These are phyloP conservation scores for Laticauda colubrina DNA, from an alignment of 2,113 vertebrate species.

Conservation along the genomic window DNA sequence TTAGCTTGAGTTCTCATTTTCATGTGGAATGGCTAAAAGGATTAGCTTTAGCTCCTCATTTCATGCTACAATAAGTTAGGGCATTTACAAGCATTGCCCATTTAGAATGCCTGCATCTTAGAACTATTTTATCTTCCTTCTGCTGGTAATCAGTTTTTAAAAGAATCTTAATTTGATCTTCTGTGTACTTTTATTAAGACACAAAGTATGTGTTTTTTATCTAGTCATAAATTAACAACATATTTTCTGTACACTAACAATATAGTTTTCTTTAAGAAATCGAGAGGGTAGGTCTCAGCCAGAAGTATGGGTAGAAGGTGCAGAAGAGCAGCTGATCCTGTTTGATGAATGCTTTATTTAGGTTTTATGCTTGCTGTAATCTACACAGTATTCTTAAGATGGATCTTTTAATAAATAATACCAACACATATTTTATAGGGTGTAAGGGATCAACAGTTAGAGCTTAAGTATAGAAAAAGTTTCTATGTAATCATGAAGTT, in stretches of 20 bases:
- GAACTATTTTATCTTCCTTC: constrained; percentile 26
- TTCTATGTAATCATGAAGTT: neutral
- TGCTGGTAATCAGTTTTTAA: neutral
- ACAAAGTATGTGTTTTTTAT: neutral
- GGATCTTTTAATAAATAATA: neutral
- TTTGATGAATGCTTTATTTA: neutral
- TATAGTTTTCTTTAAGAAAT: neutral
- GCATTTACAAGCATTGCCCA: constrained; percentile 45
- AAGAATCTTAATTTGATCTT: neutral
- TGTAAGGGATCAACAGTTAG: neutral
- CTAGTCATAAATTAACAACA: neutral
- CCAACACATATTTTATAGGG: neutral
- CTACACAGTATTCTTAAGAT: neutral
- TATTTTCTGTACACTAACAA: neutral
- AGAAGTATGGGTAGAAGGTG: neutral
- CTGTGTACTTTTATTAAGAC: neutral
- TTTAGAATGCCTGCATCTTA: constrained; percentile 25
- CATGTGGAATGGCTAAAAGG: constrained; percentile 58
- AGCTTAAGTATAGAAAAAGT: neutral
- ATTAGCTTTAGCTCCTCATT: constrained; percentile 64
- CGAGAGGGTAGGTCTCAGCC: neutral
- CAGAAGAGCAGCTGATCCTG: neutral
- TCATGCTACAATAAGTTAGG: constrained; percentile 58
- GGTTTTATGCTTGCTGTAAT: neutral
- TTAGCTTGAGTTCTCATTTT: constrained; percentile 65